These are phyloP conservation scores for Drosophila pandora DNA, from an alignment of 1,140 invertebrate genomes.

Conservation along the genomic window DNA sequence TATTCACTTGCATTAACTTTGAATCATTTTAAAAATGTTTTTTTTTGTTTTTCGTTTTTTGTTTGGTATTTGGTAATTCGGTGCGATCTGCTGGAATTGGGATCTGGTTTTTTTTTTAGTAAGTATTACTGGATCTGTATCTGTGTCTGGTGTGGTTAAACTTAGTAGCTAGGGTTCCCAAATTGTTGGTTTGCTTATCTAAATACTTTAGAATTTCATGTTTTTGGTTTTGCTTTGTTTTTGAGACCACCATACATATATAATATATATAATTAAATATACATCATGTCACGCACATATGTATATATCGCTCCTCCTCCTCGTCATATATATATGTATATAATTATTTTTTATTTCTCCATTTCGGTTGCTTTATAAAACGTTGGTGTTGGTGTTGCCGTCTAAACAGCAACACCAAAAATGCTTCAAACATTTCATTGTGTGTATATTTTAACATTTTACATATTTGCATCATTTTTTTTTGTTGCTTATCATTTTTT, in stretches of 20 bases:
- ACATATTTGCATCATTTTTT: constrained; percentile 41
- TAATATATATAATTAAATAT: constrained; percentile 71
- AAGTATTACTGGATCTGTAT: constrained; percentile 16
- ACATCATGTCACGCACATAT: constrained; percentile 52
- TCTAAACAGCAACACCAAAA: constrained; percentile 77
- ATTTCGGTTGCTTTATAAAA: constrained; percentile 66
- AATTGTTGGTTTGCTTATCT: constrained; percentile 75
- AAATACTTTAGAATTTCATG: constrained; percentile 80
- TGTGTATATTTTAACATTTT: constrained; percentile 67
- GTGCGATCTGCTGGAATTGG: constrained; percentile 52
- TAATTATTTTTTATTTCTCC: constrained; percentile 38
- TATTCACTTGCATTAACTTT: constrained; percentile 52
- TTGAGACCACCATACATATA: constrained; percentile 67
- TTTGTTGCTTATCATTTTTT: constrained; percentile 28
- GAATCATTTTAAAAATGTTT: constrained; percentile 63
- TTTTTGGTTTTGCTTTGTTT: constrained; percentile 62
- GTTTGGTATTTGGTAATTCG: constrained; percentile 10
- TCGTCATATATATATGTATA: constrained; percentile 36
- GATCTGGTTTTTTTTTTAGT: constrained; percentile 6
- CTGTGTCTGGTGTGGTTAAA: constrained; percentile 51
- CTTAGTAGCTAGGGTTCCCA: constrained; percentile 69
- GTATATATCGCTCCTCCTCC: constrained; percentile 38
- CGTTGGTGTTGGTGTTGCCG: constrained; percentile 68
- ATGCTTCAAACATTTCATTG: constrained; percentile 77
- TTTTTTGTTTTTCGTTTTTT: constrained; percentile 21